Percentiles rank a stretch among this genome's conserved stretches.
Conservation (phyloP, 1,140 invertebrate species). For the Temnothorax nylanderi region DNA sequence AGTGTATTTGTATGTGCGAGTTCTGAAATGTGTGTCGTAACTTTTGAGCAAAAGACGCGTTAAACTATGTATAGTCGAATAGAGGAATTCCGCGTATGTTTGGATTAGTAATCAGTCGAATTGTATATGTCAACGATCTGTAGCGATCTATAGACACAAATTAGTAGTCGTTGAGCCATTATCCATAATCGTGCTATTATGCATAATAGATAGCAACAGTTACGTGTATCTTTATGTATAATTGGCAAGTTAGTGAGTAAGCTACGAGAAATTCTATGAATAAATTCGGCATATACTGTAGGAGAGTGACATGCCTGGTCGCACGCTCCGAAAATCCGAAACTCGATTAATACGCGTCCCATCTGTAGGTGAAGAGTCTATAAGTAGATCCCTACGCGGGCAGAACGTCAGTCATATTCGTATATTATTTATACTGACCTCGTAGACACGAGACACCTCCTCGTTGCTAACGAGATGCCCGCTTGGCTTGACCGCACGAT, state of each 20-base stretch:
- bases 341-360: slow-evolving; percentile 84
- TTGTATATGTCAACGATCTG: not conserved
- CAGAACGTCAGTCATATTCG: slow-evolving; percentile 81
- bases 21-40: not conserved
- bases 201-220: slow-evolving; percentile 46
- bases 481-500: not conserved
- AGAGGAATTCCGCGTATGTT: not conserved
- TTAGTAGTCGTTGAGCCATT: not conserved
- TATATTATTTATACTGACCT: slow-evolving; percentile 79
- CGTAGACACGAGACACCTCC: slow-evolving; percentile 70
- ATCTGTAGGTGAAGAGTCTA: slow-evolving; percentile 82
- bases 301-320: slow-evolving; percentile 58
- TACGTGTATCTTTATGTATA: slow-evolving; percentile 58
- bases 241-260: slow-evolving; percentile 65
- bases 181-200: slow-evolving; percentile 9
- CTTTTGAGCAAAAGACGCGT: not conserved
- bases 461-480: slow-evolving; percentile 79
- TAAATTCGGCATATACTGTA: slow-evolving; percentile 67
- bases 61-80: not conserved
- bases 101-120: not conserved
- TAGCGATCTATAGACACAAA: not conserved
- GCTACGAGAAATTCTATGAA: slow-evolving; percentile 65
- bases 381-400: slow-evolving; percentile 81
- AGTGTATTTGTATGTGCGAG: not conserved
- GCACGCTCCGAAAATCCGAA: slow-evolving; percentile 77